These are phyloP conservation scores for Acanthosepion pharaonis DNA, from an alignment of 2,888 invertebrate species.

Conservation along the genomic window DNA sequence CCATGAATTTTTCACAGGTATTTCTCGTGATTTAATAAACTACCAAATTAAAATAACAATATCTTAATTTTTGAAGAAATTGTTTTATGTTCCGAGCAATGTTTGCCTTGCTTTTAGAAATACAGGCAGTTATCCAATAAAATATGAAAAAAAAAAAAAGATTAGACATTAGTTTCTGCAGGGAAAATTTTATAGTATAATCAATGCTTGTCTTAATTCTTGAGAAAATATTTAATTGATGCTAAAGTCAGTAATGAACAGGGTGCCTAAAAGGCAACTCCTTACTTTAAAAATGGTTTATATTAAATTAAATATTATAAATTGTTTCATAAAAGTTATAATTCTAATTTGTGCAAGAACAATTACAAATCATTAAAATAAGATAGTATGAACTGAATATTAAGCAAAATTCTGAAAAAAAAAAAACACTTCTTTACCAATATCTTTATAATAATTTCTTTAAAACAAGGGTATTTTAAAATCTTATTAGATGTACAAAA, in stretches of 20 bases:
- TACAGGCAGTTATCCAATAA: background rate
- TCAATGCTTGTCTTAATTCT: background rate
- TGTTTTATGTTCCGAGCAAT: background rate
- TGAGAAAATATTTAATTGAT: background rate
- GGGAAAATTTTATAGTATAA: background rate
- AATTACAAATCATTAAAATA: background rate
- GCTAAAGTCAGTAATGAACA: background rate
- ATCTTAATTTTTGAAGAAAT: background rate
- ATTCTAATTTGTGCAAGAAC: background rate
- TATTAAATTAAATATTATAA: background rate
- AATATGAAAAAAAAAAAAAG: background rate
- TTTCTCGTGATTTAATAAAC: too few species aligned
- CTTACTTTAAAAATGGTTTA: background rate
- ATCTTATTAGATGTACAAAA: too few species aligned
- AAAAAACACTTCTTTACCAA: background rate
- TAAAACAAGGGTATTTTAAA: too few species aligned
- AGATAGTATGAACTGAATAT: background rate
- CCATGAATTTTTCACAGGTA: too few species aligned
- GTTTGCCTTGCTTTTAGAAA: background rate
- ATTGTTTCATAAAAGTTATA: background rate
- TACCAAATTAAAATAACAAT: too few species aligned
- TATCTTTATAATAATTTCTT: background rate
- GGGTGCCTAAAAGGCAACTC: background rate
- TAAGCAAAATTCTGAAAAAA: background rate
- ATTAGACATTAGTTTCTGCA: background rate